Percentiles rank a stretch among this genome's conserved stretches.
phyloP scores from a whole-genome alignment of 2,888 invertebrate species.

The Limnephilus lunatus region DNA sequence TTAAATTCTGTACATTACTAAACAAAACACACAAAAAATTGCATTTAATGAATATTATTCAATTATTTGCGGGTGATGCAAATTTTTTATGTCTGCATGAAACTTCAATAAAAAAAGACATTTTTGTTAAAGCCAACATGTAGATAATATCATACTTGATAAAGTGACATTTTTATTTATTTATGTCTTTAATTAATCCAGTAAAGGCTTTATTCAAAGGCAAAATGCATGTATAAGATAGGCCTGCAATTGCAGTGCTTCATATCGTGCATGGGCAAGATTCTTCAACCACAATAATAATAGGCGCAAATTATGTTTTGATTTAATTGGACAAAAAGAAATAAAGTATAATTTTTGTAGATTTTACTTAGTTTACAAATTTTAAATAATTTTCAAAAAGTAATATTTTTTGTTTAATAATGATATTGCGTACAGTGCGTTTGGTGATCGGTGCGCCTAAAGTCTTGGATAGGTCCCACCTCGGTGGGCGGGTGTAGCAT shows the following conservation, averaged over 20 bases:
- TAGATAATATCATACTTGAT: too few relatives aligned
- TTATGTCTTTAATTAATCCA: too few relatives aligned
- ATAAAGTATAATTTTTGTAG: not conserved
- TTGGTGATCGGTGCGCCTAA: not conserved
- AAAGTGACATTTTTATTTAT: too few relatives aligned
- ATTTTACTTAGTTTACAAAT: not conserved
- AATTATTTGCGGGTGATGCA: not conserved
- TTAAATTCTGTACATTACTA: too few relatives aligned
- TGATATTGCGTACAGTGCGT: not conserved
- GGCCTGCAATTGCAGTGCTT: too few relatives aligned
- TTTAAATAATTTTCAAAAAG: not conserved
- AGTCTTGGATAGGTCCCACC: constrained; percentile 10
- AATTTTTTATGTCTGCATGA: too few relatives aligned
- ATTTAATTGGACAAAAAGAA: not conserved
- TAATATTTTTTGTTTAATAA: not conserved
- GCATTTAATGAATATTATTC: too few relatives aligned
- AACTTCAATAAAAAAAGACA: too few relatives aligned
- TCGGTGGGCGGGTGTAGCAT: constrained; percentile 36
- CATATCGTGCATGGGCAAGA: too few relatives aligned
- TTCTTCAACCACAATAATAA: not conserved
- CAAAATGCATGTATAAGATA: too few relatives aligned
- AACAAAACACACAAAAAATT: not conserved
- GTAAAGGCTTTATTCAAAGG: too few relatives aligned
- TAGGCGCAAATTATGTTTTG: not conserved
- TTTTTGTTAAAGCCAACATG: too few relatives aligned